A percentile compares a stretch with the other conserved stretches of the same genome.
phyloP scores from a whole-genome alignment of 2,113 vertebrate species.

The Cisticola juncidis region DNA sequence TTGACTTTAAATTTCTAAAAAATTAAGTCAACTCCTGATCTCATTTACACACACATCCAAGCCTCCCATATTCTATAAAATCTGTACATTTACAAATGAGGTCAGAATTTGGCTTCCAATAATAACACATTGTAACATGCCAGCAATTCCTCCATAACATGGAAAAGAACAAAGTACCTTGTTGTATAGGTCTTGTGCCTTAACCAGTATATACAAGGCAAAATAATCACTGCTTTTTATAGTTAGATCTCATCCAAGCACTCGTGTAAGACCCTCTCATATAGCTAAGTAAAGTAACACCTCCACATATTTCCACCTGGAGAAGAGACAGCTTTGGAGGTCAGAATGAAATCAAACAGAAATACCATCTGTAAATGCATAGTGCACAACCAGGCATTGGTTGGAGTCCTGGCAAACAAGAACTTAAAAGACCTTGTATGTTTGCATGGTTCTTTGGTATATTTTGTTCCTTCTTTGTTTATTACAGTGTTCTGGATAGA shows the following conservation, averaged over 20 bases:
- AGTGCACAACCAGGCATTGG: background rate
- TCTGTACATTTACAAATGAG: slow-evolving; percentile 29
- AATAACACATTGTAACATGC: background rate
- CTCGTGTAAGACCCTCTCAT: background rate
- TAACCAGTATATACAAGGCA: background rate
- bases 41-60: background rate
- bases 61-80: background rate
- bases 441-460: background rate
- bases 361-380: background rate
- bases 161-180: background rate
- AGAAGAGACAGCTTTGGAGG: background rate
- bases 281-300: background rate
- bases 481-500: background rate
- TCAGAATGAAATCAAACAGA: background rate
- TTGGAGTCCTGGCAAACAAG: background rate
- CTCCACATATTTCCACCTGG: background rate
- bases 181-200: background rate
- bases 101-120: slow-evolving; percentile 40
- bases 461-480: slow-evolving; percentile 1
- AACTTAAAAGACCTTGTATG: background rate
- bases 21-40: background rate
- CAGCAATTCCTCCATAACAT: background rate
- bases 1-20: background rate
- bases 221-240: slow-evolving; percentile 4
- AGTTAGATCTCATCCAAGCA: background rate